Conservation (phyloP, 2,113 vertebrate species). For the Sapayoa aenigma region DNA sequence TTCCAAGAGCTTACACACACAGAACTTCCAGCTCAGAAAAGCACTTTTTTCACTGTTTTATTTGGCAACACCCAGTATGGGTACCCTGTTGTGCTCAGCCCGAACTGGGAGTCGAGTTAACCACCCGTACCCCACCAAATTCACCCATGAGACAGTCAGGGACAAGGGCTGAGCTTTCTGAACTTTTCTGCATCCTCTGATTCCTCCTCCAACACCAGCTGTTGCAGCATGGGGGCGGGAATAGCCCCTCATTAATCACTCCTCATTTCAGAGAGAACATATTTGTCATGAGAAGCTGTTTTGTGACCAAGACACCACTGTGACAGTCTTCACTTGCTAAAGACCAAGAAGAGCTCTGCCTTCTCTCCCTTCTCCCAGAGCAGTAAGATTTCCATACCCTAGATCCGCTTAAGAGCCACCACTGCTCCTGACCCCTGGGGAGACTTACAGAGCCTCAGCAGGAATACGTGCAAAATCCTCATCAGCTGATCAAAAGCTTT, state of each 20-base stretch:
- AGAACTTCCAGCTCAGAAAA: background rate
- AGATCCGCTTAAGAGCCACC: constrained; percentile 18
- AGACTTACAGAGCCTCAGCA: constrained; percentile 12
- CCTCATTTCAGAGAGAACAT: background rate
- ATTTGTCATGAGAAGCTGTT: background rate
- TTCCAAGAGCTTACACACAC: background rate
- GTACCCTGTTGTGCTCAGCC: background rate
- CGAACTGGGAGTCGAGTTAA: background rate
- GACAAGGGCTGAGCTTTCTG: background rate
- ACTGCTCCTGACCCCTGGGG: background rate
- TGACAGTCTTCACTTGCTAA: background rate
- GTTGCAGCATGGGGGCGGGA: rapidly evolving
- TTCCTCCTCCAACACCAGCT: background rate
- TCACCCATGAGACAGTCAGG: rapidly evolving
- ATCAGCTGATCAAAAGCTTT: constrained; percentile 52
- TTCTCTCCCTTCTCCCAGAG: background rate
- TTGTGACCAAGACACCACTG: background rate
- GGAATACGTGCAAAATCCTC: constrained; percentile 7
- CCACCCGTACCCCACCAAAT: background rate
- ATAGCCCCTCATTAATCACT: constrained; percentile 2
- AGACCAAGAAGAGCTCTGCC: background rate
- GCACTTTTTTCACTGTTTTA: background rate
- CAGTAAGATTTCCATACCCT: background rate
- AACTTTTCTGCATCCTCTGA: background rate
- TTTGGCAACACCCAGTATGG: background rate